Conservation (phyloP, 2,113 vertebrate species). For the Lepus americanus region DNA sequence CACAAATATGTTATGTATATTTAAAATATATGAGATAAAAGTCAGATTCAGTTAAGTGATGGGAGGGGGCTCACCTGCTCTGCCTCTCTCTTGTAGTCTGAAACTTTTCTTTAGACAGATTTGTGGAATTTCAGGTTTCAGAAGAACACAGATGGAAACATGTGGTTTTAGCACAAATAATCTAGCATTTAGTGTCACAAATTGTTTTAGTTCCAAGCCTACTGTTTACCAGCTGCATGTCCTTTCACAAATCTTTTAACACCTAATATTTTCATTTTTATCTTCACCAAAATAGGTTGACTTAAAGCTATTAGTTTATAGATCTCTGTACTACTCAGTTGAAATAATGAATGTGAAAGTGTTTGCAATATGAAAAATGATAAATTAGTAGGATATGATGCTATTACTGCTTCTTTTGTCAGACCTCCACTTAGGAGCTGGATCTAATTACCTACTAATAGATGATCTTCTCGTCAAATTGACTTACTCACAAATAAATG, state of each 20-base stretch:
- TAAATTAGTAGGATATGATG: neutral
- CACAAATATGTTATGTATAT: neutral
- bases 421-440: neutral
- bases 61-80: neutral
- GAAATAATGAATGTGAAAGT: neutral
- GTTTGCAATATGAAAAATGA: neutral
- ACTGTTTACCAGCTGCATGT: neutral
- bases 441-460: neutral
- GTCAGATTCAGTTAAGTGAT: neutral
- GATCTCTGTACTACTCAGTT: neutral
- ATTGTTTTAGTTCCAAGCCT: neutral
- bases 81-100: neutral
- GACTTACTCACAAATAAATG: neutral
- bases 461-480: neutral
- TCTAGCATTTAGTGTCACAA: neutral
- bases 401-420: neutral
- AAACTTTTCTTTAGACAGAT: constrained; percentile 3
- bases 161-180: neutral
- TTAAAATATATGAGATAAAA: neutral
- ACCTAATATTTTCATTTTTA: neutral
- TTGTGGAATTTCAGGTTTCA: neutral
- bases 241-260: neutral
- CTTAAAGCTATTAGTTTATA: neutral
- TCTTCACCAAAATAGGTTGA: neutral
- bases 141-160: neutral